Conservation (phyloP, 1,140 invertebrate genomes). For the Brachionus paranguensis region DNA sequence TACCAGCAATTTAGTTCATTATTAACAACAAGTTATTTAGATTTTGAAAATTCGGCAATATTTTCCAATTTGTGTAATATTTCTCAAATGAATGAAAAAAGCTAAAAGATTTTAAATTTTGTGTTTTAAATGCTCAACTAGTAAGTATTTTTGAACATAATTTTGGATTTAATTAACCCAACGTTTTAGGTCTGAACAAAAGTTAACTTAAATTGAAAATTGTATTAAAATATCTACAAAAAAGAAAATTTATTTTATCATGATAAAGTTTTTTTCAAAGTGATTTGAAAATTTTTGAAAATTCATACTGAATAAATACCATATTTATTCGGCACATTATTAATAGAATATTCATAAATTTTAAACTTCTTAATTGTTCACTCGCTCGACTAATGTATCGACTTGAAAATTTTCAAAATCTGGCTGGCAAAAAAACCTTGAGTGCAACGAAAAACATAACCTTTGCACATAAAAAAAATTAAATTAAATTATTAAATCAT, state of each 20-base stretch:
- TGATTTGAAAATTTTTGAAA: not conserved
- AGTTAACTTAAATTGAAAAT: not conserved
- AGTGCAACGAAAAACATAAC: not conserved
- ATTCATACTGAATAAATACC: not conserved
- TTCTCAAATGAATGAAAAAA: not conserved
- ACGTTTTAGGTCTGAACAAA: not conserved
- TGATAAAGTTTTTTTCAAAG: no score
- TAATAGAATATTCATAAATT: not conserved
- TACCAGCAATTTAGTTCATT: not conserved
- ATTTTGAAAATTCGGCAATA: not conserved
- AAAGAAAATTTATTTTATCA: no score
- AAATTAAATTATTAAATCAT: not conserved
- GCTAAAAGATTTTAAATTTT: not conserved
- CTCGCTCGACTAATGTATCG: not conserved
- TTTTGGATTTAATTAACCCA: not conserved
- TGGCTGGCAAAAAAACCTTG: not conserved
- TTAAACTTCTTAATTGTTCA: not conserved
- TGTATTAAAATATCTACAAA: not conserved
- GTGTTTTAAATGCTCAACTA: not conserved
- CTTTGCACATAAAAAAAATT: not conserved
- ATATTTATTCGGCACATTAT: not conserved
- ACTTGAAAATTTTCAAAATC: not conserved
- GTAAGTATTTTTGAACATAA: not conserved
- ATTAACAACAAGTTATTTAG: not conserved
- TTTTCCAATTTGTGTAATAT: slow-evolving; percentile 5